These are phyloP conservation scores for human DNA, from an alignment of 2,113 vertebrate species.

Conservation along the genomic window GRCh38 chr20:15722001-15722500, in stretches of 20 bases:
- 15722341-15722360: background rate
- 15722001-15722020: background rate
- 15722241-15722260: background rate
- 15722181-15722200: background rate
- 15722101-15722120: background rate
- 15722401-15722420: background rate
- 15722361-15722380: background rate
- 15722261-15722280: background rate
- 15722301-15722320: background rate
- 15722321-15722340: background rate
- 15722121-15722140: background rate
- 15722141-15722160: background rate
- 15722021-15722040: background rate
- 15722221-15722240: background rate
- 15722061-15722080: background rate
- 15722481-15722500: background rate
- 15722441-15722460: background rate
- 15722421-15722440: background rate
- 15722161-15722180: background rate
- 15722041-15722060: background rate
- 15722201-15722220: background rate
- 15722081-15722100: background rate
- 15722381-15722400: background rate
- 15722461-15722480: background rate
- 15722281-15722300: background rate